Evolutionary conservation across 1,140 invertebrate species (phyloP), one percentile per base, ranked within the genome.

Genomic region (Saccostrea glomerata): DNA sequence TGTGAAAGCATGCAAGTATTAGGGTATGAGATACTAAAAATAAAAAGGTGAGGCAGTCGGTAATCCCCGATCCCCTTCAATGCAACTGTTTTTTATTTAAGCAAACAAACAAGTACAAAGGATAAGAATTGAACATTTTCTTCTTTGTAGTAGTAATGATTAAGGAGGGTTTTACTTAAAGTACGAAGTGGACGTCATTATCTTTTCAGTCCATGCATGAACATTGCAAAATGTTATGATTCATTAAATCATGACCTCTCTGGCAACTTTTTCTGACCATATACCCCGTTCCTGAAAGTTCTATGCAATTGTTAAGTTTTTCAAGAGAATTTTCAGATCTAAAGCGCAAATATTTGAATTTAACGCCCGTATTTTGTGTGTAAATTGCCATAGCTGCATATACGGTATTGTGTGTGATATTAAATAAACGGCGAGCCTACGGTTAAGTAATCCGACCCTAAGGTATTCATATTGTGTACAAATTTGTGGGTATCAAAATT

Each of bases 381-480:
- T 36, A 9, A 30, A 77, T 77, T 30, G 25, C 30, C 70, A 77
- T 77, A 77, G 70, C 30, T 77, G 70, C 70, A 77, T 63, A 20
- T 6, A 20, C 25, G 30, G 70, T 30, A 30, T 77, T 77, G 25
- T 77, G 30, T 77, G 36, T 77, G 70, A 77, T 30, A 9, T 77
- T 77, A 77, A 77, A 77, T 25, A 77, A 77, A 30, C 25, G 70
- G 25, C 70, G 25, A 77, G 13, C 25, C 70, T 77, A 30, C 25
- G 5, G 25, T 77, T 15, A 77, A 25, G 70, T 77, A 77, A 77
- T 77, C 70, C 70, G 25, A 77, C 70, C 25, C 70, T 77, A 12
- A 77, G 70, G 70, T 77, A 77, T 77, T 77, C 70, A 30, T 77
- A 77, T 77, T 77, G 70, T 77, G 70, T 77, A 77, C 70, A 77